Base-by-base conservation (phyloP, 2,113 vertebrate species). In the Ploceus nigricollis region DNA sequence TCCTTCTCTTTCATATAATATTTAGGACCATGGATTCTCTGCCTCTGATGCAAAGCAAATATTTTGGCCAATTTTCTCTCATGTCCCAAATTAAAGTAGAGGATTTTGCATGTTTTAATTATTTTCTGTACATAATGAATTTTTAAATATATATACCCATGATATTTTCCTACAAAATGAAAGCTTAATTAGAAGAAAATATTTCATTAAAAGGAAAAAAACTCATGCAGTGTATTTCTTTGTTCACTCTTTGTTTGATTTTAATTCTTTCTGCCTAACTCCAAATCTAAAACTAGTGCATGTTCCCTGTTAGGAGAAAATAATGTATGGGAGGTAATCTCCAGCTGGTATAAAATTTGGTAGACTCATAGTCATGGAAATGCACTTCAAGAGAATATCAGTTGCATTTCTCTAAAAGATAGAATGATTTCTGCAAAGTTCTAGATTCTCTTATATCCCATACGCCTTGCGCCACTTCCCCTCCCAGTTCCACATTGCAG, bases 171-270 rank as follows among this genome's bases (percentile, higher is more conserved):
- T 73, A 39, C 33, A 69, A 88, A 88, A 80, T 33, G 57, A 54
- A 15, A 70, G 10, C 17, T 65, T 70, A 69, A 72, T 79, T 71
- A 42, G 45, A 89, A 75, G 39, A 71, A 54, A 71, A 12, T 24
- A 35, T 28, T 76, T 58, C 3, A 65, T 83, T 3, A 61, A 83
- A 66, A 68, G 7, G 4, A 33, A 60, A 60, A 53, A 13, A 47
- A 4, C n/a, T 23, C 8, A 35, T 3, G 17, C 22, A 0, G 0
- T n/a, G 1, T 33, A 54, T 50, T 79, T 79, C 7, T 83, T 82
- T 57, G 40, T 66, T 77, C 40, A 37, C 15, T 75, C 7, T 70
- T 65, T 35, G 8, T 78, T 83, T 63, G 16, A 47, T 78, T 90
- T 77, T 93, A 58, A 70, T 35, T 81, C 5, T 39, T 58, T 48